Evolutionary conservation across 2,797 vertebrate species (phyloP), one percentile per base, ranked within the genome.

Genomic region (Siniperca undulata): DNA sequence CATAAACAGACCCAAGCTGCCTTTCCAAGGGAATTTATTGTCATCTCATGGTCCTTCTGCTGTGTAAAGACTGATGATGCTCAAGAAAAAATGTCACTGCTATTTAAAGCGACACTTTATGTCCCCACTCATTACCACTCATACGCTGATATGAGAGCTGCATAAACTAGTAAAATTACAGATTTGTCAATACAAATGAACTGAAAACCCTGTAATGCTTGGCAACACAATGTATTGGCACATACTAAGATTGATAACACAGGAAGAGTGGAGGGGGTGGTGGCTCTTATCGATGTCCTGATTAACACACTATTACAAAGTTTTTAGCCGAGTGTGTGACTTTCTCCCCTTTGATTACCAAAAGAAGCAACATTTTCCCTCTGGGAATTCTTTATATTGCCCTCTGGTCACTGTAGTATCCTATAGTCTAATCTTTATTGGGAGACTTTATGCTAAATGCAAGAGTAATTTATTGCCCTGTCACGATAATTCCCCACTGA

Each of bases 401-500:
- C 66, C 78, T 61, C 22, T 10, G 68, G 90, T 79, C 79, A 68
- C 75, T 40, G 68, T 75, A 67, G 80, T 71, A 85, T 84, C 86
- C 90, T 86, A 85, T 86, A 79, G 91, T 78, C 85, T 90, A 80
- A 89, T 93, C 85, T 94, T 94, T 93, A 92, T 89, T 86, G 80
- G 77, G 90, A 84, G 85, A 89, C 87, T 90, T 93, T 91, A 91
- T 93, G 91, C 88, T 94, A 95, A 95, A 94, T 94, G 89, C 88
- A 81, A 86, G 75, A 70, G 82, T 90, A 93, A 96, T 96, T 95
- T 93, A 96, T 95, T 86, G 91, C 80, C 80, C 78, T 93, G 93
- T 92, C 93, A 84, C 50, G 30, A 87, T 92, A 83, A 94, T 93
- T 94, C 92, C 91, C 93, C 68, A 89, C 82, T 89, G 93, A 94